Base-by-base conservation (phyloP, 2,888 invertebrate species). In the Eulithis prunata region DNA sequence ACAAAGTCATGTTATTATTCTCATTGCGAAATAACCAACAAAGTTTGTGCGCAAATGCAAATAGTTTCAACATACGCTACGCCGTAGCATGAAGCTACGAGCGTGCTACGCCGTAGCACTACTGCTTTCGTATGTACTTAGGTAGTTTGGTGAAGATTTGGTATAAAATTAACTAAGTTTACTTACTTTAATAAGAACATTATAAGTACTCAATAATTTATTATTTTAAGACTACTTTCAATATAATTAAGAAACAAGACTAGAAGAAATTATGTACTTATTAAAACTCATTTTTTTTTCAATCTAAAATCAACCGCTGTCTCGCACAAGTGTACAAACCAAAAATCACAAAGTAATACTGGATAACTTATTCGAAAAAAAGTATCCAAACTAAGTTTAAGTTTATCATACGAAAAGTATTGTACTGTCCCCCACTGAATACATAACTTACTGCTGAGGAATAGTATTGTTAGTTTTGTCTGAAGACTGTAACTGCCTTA, bases 381-480 rank as follows among this genome's bases (percentile, higher is more conserved):
- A 76, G 66, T 71, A 70, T 61, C 70, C 36, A 45, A 57, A 60
- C 60, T 55, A 61, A 54, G 75, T 77, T 49, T 55, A 61, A 54
- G 75, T 77, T 49, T 78, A 77, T 77, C 79, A 78, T 78, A 79
- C 77, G 80, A 82, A 82, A 81, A 82, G 62, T 75, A 72, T 76
- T 71, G 72, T 70, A 43, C 47, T 73, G 70, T 41, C 10, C 41
- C 73, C 77, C 76, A 73, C n/a, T 66, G 78, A 78, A 80, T 68
- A 71, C 69, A 75, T 69, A 49, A 62, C 69, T 57, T 41, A 66
- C 70, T 76, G 71, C 76, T 71, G 28, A 14, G 58, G 56, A 64
- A 58, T 59, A 68, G 62, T 64, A 66, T 70, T 72, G 71, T 71
- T 73, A n/a, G 68, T 68, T 66, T 57, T 54, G 64, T 71, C 58